Base-by-base conservation (phyloP, 2,888 invertebrate species). In the Sphaeridia pumilis region DNA sequence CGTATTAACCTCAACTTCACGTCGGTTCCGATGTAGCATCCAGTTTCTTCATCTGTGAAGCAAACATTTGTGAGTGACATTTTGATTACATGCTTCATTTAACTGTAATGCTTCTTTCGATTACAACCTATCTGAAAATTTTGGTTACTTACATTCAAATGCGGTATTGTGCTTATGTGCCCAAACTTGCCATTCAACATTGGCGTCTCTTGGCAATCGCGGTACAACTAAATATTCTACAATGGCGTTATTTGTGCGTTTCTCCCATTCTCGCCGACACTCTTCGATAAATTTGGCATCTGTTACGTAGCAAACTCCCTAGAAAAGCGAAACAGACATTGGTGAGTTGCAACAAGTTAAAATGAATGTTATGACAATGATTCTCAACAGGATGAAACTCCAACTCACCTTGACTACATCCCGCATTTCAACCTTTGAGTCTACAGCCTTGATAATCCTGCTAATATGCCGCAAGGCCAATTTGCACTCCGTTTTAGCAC, bases 171-270 rank as follows among this genome's bases (percentile, higher is more conserved):
- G 84, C 53, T 82, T 78, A 70, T 88, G 88, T 38, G 87, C 87
- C 87, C 87, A 87, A 56, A 90, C 87, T 70, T 89, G 88, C 92
- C 92, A 93, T 73, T 93, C 92, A 22, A 93, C 82, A 48, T 80
- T 74, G 22, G 89, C 90, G 60, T 73, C 78, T 45, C 83, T 77
- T 1, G 93, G 93, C 67, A 93, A 75, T 24, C 78, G 79, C 25
- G 83, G 78, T 55, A 92, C 83, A 46, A 90, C 85, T 44, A 89
- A 81, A 71, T 85, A 87, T 75, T 88, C 86, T 67, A 86, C 84
- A 61, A 88, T 85, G 46, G 86, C 86, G 70, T 87, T 87, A 55
- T 86, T 85, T 48, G 87, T 85, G 60, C 83, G 79, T 35, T 59
- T 63, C 71, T 78, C 86, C 81, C 89, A 84, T 69, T 87, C 83